phyloP scores from a whole-genome alignment of 2,113 vertebrate genomes.

The Sinocyclocheilus anophthalmus region DNA sequence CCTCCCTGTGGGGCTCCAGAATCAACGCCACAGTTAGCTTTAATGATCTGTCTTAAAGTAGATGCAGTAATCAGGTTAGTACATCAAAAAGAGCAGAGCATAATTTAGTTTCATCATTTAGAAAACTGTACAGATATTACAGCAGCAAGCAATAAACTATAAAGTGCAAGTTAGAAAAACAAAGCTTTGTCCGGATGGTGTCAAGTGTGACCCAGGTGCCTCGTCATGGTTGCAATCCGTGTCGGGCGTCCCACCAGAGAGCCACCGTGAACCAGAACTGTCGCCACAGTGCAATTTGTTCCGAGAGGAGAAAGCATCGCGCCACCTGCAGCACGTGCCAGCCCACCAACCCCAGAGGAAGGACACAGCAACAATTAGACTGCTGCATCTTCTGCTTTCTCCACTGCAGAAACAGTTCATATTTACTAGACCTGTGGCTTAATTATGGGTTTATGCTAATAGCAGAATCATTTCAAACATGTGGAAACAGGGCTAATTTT shows the following conservation, averaged over 20 bases:
- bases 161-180: background rate
- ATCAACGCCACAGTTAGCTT: background rate
- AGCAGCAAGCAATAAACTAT: slow-evolving; percentile 17
- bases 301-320: background rate
- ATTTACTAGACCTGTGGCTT: background rate
- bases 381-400: background rate
- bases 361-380: slow-evolving; percentile 9
- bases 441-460: background rate
- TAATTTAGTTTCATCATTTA: slow-evolving; percentile 16
- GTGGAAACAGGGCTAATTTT: background rate
- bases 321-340: slow-evolving; percentile 18
- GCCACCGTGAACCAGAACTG: slow-evolving; percentile 52
- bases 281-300: slow-evolving; percentile 43
- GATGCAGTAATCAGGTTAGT: slow-evolving; percentile 31
- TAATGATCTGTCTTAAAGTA: slow-evolving; percentile 43
- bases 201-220: slow-evolving; percentile 33
- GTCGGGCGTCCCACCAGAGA: slow-evolving; percentile 41
- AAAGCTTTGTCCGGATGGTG: slow-evolving; percentile 27
- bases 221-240: slow-evolving; percentile 48
- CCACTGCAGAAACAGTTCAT: background rate
- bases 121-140: background rate
- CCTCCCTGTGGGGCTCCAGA: slow-evolving; percentile 29
- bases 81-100: slow-evolving; percentile 26
- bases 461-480: too few species aligned
- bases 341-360: slow-evolving; percentile 25